Percentiles rank a stretch among this genome's conserved stretches.
These are phyloP conservation scores for Dendropsophus ebraccatus DNA, from an alignment of 2,113 vertebrate genomes.

Conservation along the genomic window DNA sequence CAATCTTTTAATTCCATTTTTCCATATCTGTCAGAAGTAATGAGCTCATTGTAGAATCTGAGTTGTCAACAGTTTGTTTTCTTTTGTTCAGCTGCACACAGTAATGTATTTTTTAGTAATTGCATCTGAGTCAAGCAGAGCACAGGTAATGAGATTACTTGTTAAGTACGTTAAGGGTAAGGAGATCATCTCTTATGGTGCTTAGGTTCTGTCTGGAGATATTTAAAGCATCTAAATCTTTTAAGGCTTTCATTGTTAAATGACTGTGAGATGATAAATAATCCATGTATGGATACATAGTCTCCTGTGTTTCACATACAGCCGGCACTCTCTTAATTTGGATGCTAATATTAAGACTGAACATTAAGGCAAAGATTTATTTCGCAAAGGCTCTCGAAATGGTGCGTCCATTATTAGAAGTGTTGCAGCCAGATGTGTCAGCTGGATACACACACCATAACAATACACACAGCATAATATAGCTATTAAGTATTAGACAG, in stretches of 20 bases:
- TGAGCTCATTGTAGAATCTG: background rate
- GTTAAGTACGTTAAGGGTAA: slow-evolving; percentile 36
- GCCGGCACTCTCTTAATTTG: background rate
- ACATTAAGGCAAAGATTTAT: background rate
- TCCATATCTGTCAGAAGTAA: slow-evolving; percentile 41
- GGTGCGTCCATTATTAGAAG: background rate
- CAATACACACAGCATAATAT: background rate
- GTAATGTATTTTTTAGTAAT: slow-evolving; percentile 39
- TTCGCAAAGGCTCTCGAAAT: background rate
- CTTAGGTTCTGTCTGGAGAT: slow-evolving; percentile 41
- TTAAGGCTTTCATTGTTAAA: slow-evolving; percentile 39
- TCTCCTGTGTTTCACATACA: background rate
- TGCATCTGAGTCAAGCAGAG: slow-evolving; percentile 40
- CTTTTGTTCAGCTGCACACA: slow-evolving; percentile 14
- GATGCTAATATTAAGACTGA: background rate
- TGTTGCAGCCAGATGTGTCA: background rate
- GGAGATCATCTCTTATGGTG: slow-evolving; percentile 36
- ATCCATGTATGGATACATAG: background rate
- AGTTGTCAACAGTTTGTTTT: slow-evolving; percentile 37
- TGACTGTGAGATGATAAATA: slow-evolving; percentile 41
- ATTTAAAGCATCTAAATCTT: slow-evolving; percentile 47
- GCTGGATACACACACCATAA: background rate
- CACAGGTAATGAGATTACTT: slow-evolving; percentile 49
- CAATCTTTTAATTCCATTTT: slow-evolving; percentile 7
- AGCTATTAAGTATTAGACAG: background rate